Evolutionary conservation across 2,113 vertebrate genomes (phyloP).

Genomic region (Upupa epops): DNA sequence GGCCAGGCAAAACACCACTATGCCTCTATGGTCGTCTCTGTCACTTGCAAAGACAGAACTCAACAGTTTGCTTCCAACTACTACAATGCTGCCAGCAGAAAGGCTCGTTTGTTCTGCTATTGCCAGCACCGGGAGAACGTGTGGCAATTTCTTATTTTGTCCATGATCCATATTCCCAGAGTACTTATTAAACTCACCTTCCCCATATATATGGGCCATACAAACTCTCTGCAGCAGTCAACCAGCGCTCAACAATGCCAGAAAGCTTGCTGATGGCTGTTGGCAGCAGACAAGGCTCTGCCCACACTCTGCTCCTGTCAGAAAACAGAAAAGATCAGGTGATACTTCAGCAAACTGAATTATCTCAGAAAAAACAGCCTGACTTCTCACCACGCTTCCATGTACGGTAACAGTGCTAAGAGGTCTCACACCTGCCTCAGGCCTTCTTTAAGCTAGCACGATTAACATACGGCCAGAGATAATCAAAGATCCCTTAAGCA

Average conservation of each 20-base stretch:
- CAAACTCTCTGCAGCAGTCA: conserved; percentile 88
- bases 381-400: neutral
- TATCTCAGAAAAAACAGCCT: conserved; percentile 23
- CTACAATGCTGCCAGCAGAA: neutral
- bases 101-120: neutral
- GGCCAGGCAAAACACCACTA: neutral
- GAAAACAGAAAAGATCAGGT: conserved; percentile 36
- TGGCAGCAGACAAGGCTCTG: conserved; percentile 91
- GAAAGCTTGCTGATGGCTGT: conserved; percentile 91
- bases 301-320: conserved; percentile 94
- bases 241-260: conserved; percentile 90
- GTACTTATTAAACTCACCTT: conserved; percentile 76
- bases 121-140: neutral
- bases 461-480: neutral
- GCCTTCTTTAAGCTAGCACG: neutral
- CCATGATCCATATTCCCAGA: neutral
- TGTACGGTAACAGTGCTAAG: neutral
- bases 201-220: conserved; percentile 97
- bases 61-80: neutral
- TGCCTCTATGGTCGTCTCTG: neutral
- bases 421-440: neutral
- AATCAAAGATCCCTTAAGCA: neutral
- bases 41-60: neutral
- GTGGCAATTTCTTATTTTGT: neutral
- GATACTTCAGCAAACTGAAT: conserved; percentile 54